phyloP scores from a whole-genome alignment of 2,797 vertebrate species.

The Danio albolineatus region DNA sequence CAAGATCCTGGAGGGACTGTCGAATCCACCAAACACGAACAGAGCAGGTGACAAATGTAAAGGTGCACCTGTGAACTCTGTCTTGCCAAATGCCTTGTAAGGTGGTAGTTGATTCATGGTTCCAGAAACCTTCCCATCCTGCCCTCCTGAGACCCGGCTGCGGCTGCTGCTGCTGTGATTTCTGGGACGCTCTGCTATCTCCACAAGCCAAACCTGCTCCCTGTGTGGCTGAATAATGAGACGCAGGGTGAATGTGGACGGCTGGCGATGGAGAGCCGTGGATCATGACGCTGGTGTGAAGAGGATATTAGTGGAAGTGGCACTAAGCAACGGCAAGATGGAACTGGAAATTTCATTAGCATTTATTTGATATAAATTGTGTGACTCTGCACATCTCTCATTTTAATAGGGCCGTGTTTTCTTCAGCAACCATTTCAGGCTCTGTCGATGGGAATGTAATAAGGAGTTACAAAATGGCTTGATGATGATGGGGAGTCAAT shows the following conservation, averaged over 20 bases:
- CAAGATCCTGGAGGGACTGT: neutral
- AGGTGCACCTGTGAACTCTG: neutral
- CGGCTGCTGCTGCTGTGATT: slow-evolving; percentile 17
- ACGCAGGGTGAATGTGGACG: neutral
- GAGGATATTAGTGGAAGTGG: slow-evolving; percentile 49
- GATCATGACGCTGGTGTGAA: slow-evolving; percentile 37
- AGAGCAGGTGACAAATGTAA: slow-evolving; percentile 12
- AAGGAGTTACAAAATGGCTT: slow-evolving; percentile 27
- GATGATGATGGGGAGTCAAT: slow-evolving; percentile 9
- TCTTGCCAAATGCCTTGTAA: neutral
- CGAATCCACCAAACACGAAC: slow-evolving; percentile 9
- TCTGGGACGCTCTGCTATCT: slow-evolving; percentile 32
- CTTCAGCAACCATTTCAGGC: slow-evolving; percentile 10
- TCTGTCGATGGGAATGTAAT: slow-evolving; percentile 22
- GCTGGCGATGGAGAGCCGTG: neutral
- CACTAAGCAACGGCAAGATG: slow-evolving; percentile 34
- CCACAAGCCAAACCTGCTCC: slow-evolving; percentile 25
- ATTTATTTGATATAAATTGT: slow-evolving; percentile 47
- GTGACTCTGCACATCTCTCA: slow-evolving; percentile 34
- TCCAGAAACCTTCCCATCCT: slow-evolving; percentile 16
- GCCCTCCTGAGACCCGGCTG: slow-evolving; percentile 17
- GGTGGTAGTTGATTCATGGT: neutral
- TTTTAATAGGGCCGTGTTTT: slow-evolving; percentile 26
- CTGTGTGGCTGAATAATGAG: slow-evolving; percentile 42
- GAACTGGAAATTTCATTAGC: slow-evolving; percentile 39